Evolutionary conservation across 2,113 vertebrate species (phyloP).

Genomic region (Clinocottus analis): DNA sequence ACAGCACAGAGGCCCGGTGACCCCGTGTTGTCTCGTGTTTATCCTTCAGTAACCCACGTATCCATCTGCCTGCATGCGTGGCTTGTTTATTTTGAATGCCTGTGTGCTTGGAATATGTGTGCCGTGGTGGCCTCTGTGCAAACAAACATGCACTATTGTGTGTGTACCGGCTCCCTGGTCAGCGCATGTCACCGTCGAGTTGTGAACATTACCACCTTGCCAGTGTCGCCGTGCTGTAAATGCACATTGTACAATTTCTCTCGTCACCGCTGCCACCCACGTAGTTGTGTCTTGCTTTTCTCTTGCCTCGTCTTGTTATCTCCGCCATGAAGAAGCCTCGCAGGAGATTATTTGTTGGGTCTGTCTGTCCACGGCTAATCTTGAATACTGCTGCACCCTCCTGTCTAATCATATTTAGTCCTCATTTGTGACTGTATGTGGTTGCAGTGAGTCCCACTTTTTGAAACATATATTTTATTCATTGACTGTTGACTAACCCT

Average conservation of each 20-base stretch:
- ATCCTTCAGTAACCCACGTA: background rate
- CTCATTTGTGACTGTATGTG: background rate
- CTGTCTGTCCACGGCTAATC: background rate
- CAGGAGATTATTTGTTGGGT: background rate
- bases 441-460: background rate
- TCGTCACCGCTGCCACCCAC: constrained; percentile 31
- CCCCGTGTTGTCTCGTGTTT: background rate
- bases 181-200: background rate
- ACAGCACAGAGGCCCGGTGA: background rate
- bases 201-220: background rate
- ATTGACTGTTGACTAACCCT: too few relatives aligned
- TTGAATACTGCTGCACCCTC: too few relatives aligned
- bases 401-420: background rate
- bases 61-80: background rate
- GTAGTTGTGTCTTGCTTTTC: constrained; percentile 25
- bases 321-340: too few relatives aligned
- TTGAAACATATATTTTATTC: background rate
- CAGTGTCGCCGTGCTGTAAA: constrained; percentile 36
- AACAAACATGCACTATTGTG: background rate
- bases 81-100: background rate
- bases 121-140: background rate
- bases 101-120: background rate
- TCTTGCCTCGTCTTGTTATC: background rate
- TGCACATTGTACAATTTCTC: constrained; percentile 31
- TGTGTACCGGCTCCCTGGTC: background rate